A percentile compares a stretch with the other conserved stretches of the same genome.
Conservation (phyloP, 2,113 vertebrate species). For the Petrocephalus zakoni region DNA sequence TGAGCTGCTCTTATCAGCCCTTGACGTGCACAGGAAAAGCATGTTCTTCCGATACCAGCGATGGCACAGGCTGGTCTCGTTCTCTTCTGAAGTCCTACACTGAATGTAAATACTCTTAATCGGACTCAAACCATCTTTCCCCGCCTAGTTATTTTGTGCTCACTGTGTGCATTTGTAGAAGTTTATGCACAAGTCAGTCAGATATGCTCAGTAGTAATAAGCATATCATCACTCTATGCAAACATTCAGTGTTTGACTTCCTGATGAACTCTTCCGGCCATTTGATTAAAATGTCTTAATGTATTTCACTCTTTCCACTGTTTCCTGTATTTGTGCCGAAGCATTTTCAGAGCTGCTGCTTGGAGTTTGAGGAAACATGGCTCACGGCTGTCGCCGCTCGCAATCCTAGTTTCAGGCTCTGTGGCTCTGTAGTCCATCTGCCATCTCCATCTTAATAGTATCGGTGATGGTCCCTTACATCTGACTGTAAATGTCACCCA, state of each 20-base stretch:
- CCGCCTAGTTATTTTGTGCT: not conserved
- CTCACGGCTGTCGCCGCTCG: not conserved
- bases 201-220: not conserved
- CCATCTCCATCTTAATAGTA: not conserved
- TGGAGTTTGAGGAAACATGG: conserved; percentile 24
- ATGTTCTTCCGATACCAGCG: conserved; percentile 39
- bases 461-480: not conserved
- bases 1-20: not conserved
- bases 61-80: conserved; percentile 36
- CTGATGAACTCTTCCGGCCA: conserved; percentile 10
- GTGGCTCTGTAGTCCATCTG: not conserved
- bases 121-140: not conserved
- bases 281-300: conserved; percentile 16
- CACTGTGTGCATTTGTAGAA: not conserved
- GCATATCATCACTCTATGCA: not conserved
- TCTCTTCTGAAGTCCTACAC: conserved; percentile 34
- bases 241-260: conserved; percentile 46
- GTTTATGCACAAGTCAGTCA: not conserved
- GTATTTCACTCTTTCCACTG: conserved; percentile 17
- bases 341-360: not conserved
- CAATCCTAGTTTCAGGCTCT: not conserved
- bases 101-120: conserved; percentile 35
- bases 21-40: conserved; percentile 34
- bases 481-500: not conserved
- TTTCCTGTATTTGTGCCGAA: conserved; percentile 7